phyloP scores from a whole-genome alignment of 2,797 vertebrate genomes.

The Parambassis ranga region DNA sequence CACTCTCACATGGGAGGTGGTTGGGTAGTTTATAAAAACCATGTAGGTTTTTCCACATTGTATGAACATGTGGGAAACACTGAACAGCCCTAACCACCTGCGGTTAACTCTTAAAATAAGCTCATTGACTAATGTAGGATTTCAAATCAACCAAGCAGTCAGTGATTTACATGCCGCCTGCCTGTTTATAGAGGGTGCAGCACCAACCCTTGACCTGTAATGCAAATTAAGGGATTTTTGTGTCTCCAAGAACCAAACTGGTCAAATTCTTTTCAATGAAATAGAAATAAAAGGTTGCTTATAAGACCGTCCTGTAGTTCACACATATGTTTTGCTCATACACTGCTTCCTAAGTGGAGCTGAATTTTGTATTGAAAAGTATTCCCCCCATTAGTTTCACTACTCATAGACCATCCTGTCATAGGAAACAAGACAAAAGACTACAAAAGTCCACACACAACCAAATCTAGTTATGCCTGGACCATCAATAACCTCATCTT shows the following conservation, averaged over 20 bases:
- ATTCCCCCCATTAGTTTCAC: conserved; percentile 22
- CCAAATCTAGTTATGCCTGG: no score
- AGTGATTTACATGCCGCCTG: conserved; percentile 47
- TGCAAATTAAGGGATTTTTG: conserved; percentile 54
- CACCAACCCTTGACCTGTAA: conserved; percentile 58
- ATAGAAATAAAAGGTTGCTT: not conserved
- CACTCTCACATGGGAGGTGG: conserved; percentile 42
- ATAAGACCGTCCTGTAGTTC: not conserved
- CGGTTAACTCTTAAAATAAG: conserved; percentile 72
- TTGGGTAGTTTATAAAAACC: conserved; percentile 64
- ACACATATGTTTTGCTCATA: not conserved
- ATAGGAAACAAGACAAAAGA: conserved; percentile 26
- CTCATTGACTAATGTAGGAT: conserved; percentile 72
- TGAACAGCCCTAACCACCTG: conserved; percentile 64
- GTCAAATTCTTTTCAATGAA: conserved; percentile 30
- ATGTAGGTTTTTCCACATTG: conserved; percentile 66
- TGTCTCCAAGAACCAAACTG: conserved; percentile 40
- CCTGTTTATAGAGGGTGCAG: conserved; percentile 50
- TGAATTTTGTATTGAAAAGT: not conserved
- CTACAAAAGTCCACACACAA: not conserved
- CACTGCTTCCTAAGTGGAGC: conserved; percentile 14
- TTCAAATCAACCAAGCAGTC: conserved; percentile 53
- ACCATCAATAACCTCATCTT: no score
- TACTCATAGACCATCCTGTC: conserved; percentile 5
- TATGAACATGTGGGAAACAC: conserved; percentile 66